Conservation (phyloP, 2,797 vertebrate species). For the Aldrovandia affinis region DNA sequence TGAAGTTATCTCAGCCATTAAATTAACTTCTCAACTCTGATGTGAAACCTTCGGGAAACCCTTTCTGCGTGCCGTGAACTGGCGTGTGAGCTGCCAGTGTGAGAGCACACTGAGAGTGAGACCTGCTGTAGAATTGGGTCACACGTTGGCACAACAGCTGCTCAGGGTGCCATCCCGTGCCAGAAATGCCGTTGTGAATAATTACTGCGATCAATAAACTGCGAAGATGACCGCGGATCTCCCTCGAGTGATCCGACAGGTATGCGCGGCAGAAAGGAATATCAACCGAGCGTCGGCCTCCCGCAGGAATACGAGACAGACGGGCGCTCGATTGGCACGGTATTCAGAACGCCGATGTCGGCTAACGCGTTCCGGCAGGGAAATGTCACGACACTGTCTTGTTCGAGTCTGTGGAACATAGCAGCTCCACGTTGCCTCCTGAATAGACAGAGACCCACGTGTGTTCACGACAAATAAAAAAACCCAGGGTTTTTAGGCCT, state of each 20-base stretch:
- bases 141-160: constrained; percentile 5
- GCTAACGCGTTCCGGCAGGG: neutral
- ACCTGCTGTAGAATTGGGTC: neutral
- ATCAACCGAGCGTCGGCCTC: neutral
- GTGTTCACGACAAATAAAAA: neutral
- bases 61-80: neutral
- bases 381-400: neutral
- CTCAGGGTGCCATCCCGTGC: neutral
- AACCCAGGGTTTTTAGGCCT: neutral
- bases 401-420: neutral
- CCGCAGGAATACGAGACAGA: neutral
- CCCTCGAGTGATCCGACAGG: neutral
- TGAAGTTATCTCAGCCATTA: neutral
- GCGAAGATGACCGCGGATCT: neutral
- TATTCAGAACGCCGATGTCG: constrained; percentile 10
- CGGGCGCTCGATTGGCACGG: neutral
- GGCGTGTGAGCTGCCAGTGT: neutral
- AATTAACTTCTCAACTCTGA: neutral
- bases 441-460: neutral
- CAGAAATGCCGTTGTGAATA: neutral
- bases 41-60: neutral
- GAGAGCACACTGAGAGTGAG: neutral
- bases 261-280: neutral
- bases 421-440: neutral
- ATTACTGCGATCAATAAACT: neutral